Conservation (phyloP, 1,140 invertebrate species). For the Gryllus bimaculatus region DNA sequence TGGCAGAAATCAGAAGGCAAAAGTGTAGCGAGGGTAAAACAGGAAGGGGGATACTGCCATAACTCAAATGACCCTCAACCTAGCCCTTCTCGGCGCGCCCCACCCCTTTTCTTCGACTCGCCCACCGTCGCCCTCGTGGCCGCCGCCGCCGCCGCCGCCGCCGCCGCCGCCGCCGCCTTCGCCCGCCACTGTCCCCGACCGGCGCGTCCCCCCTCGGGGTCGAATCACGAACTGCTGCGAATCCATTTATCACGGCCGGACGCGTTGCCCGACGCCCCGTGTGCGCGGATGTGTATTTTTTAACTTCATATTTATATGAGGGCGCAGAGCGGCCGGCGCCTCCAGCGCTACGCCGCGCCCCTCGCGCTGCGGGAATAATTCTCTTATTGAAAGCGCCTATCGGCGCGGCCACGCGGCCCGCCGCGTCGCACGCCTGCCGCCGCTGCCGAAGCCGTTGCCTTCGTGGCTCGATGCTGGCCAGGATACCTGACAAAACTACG, state of each 20-base stretch:
- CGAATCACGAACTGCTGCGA: background rate
- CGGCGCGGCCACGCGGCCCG: background rate
- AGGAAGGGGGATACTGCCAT: background rate
- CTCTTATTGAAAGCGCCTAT: background rate
- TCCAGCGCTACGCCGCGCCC: background rate
- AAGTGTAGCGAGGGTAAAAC: conserved; percentile 3
- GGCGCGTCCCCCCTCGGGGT: background rate
- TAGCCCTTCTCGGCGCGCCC: background rate
- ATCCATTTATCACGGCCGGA: background rate
- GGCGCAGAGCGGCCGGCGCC: no score
- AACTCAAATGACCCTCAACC: conserved; percentile 3
- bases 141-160: no score
- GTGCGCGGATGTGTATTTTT: background rate
- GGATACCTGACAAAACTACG: no score
- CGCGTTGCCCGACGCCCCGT: background rate
- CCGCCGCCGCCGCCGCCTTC: no score
- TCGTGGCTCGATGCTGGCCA: no score
- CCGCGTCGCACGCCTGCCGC: no score
- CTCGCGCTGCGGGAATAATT: background rate
- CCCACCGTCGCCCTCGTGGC: no score
- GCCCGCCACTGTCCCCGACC: background rate
- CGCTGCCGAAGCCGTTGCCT: no score
- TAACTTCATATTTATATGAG: background rate
- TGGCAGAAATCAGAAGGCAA: conserved; percentile 3
- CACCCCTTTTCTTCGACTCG: background rate